Conservation (phyloP, 2,888 invertebrate genomes). For the Drosophila diplacantha region DNA sequence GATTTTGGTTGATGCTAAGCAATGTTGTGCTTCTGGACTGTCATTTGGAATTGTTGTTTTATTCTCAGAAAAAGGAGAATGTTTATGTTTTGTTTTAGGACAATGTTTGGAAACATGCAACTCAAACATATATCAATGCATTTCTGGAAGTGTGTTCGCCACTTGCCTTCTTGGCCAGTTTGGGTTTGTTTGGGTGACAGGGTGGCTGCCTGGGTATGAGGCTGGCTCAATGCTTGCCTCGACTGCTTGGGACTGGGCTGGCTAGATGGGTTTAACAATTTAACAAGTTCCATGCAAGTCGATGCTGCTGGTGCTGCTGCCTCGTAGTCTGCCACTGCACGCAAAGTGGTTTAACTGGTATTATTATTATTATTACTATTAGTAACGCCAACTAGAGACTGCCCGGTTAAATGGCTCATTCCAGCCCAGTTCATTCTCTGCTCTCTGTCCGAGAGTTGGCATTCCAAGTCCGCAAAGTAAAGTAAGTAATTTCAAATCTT, state of each 20-base stretch:
- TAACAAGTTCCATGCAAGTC: slow-evolving; percentile 48
- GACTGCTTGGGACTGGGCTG: slow-evolving; percentile 30
- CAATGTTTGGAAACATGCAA: no score
- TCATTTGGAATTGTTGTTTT: background rate
- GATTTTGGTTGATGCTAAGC: background rate
- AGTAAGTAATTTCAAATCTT: slow-evolving; percentile 20
- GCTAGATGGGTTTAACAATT: slow-evolving; percentile 41
- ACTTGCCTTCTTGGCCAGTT: slow-evolving; percentile 34
- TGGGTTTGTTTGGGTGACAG: slow-evolving; percentile 42
- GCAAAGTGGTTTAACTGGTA: slow-evolving; percentile 67
- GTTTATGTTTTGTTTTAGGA: background rate
- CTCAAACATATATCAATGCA: background rate
- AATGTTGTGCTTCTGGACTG: background rate
- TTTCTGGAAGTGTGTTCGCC: slow-evolving; percentile 15
- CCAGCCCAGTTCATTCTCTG: slow-evolving; percentile 26
- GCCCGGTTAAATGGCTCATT: slow-evolving; percentile 30
- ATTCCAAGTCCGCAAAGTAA: slow-evolving; percentile 16
- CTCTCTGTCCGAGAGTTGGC: slow-evolving; percentile 16
- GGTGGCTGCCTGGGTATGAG: slow-evolving; percentile 38
- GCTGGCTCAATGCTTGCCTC: slow-evolving; percentile 23
- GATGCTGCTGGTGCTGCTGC: slow-evolving; percentile 41
- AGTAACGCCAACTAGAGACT: slow-evolving; percentile 24
- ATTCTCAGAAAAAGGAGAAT: background rate
- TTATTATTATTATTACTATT: slow-evolving; percentile 48
- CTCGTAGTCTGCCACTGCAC: slow-evolving; percentile 63